phyloP scores from a whole-genome alignment of 2,888 invertebrate genomes.

The Ceratothoa steindachneri region DNA sequence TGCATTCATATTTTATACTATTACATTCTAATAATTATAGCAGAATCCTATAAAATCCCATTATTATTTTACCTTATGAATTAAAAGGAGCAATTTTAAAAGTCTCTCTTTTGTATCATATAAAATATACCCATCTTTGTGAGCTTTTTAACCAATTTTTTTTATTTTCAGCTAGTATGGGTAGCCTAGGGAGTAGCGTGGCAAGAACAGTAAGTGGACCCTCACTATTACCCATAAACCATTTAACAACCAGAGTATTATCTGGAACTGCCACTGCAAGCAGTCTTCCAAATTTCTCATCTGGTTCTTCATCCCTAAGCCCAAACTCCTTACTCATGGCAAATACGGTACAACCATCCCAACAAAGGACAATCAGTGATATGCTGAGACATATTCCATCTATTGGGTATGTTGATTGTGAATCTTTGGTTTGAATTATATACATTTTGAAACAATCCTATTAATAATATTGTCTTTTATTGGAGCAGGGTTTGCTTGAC shows the following conservation, averaged over 20 bases:
- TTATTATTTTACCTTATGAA: too few species aligned
- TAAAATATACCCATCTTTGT: too few species aligned
- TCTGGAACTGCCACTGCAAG: slow-evolving; percentile 2
- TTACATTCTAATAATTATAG: too few species aligned
- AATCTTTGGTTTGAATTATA: too few species aligned
- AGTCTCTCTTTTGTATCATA: too few species aligned
- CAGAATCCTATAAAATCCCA: too few species aligned
- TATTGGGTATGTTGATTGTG: not conserved
- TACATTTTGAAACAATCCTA: too few species aligned
- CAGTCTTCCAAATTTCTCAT: not conserved
- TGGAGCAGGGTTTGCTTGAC: too few species aligned
- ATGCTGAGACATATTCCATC: slow-evolving; percentile 1
- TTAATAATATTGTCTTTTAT: too few species aligned
- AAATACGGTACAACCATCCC: slow-evolving; percentile 25
- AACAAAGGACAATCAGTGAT: not conserved
- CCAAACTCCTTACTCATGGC: slow-evolving; percentile 36
- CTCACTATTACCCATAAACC: slow-evolving; percentile 25
- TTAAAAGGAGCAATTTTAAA: too few species aligned
- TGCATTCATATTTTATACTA: too few species aligned
- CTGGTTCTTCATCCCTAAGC: not conserved
- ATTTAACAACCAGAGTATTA: slow-evolving; percentile 1
- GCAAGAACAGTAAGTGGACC: slow-evolving; percentile 42
- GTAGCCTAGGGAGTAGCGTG: slow-evolving; percentile 44
- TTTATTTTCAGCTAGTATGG: slow-evolving; percentile 35
- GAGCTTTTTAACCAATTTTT: not conserved